These are phyloP conservation scores for Pseudolaguvia tuberculata DNA, from an alignment of 2,113 vertebrate genomes.

Conservation along the genomic window DNA sequence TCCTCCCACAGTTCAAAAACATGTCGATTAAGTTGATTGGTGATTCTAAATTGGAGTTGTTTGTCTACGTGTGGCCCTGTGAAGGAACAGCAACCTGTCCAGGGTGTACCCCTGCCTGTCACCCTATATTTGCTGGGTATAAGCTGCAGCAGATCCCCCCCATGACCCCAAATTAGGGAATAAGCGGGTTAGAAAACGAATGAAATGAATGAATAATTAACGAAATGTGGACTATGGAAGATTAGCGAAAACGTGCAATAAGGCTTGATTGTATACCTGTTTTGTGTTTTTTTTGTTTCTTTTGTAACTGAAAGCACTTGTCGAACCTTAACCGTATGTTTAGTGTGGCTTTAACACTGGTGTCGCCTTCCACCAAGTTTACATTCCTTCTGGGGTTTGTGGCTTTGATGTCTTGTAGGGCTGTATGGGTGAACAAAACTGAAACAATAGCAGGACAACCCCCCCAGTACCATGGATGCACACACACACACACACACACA, in stretches of 20 bases:
- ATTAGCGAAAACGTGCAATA: neutral
- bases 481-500: neutral
- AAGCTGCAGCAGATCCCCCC: too few relatives aligned
- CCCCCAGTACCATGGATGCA: constrained; percentile 22
- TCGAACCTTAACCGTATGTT: neutral
- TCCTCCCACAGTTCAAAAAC: too few relatives aligned
- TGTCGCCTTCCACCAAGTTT: neutral
- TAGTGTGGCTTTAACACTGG: neutral
- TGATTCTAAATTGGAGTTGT: too few relatives aligned
- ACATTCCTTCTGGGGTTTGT: constrained; percentile 5
- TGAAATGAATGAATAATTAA: neutral
- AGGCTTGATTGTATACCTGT: too few relatives aligned
- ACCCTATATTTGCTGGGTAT: too few relatives aligned
- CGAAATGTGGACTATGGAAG: neutral
- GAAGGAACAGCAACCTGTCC: too few relatives aligned
- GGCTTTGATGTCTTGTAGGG: constrained; percentile 30
- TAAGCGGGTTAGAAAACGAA: neutral
- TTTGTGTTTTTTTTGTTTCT: too few relatives aligned
- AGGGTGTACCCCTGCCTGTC: too few relatives aligned
- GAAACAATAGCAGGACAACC: constrained; percentile 42
- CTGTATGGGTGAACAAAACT: constrained; percentile 41
- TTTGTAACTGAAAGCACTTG: neutral
- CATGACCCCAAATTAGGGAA: too few relatives aligned
- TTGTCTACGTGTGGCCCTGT: too few relatives aligned
- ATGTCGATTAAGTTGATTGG: too few relatives aligned